Conservation (phyloP, 2,888 invertebrate genomes). For the Crematogaster levior region DNA sequence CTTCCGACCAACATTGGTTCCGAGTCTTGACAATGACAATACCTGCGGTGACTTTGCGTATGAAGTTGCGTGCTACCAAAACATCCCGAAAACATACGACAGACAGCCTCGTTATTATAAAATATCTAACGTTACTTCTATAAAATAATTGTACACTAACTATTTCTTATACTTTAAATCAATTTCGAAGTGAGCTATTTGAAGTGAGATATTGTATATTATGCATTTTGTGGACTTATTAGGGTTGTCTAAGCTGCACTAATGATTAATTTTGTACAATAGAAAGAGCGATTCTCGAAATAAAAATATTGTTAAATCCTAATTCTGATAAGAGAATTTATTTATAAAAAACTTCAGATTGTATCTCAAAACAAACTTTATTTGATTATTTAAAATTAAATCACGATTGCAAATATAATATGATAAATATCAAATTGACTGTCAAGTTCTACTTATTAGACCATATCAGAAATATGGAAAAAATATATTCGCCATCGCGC, state of each 20-base stretch:
- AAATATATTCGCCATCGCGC: not conserved
- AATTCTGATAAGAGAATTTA: slow-evolving; percentile 4
- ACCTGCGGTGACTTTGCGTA: slow-evolving; percentile 4
- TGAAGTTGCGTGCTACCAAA: not conserved
- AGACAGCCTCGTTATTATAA: not conserved
- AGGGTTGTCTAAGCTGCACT: not conserved
- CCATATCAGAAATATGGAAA: not conserved
- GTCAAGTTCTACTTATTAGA: not conserved
- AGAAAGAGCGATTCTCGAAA: not conserved
- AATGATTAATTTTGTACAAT: not conserved
- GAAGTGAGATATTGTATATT: not conserved
- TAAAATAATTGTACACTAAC: not conserved
- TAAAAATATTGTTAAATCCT: not conserved
- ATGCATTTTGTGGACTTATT: not conserved
- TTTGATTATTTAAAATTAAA: not conserved
- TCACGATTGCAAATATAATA: not conserved
- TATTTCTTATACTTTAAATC: not conserved
- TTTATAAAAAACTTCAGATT: not conserved
- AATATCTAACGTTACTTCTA: not conserved
- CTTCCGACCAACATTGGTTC: not conserved
- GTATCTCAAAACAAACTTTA: not conserved
- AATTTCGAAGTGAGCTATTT: not conserved
- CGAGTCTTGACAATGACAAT: slow-evolving; percentile 17
- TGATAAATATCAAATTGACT: not conserved
- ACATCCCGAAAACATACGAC: not conserved